These are phyloP conservation scores for Drosophila anomalata DNA, from an alignment of 2,888 invertebrate genomes.

Conservation along the genomic window DNA sequence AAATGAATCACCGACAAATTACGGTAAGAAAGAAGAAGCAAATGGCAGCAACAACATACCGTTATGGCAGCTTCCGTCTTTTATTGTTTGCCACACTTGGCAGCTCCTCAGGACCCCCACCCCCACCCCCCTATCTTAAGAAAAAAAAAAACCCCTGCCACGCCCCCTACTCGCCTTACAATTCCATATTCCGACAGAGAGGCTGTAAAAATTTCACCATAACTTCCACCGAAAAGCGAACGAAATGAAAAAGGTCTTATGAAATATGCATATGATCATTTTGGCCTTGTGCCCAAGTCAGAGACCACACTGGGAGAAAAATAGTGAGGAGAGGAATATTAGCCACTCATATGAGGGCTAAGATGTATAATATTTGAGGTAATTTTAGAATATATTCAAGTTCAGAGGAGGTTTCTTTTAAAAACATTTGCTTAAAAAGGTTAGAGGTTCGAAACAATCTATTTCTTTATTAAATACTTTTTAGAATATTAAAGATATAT, in stretches of 20 bases:
- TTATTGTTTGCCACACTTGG: constrained; percentile 25
- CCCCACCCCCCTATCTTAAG: not conserved
- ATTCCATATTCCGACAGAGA: constrained; percentile 33
- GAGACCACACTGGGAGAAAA: not conserved
- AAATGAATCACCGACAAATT: constrained; percentile 77
- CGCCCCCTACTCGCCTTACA: constrained; percentile 4
- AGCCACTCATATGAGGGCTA: no score
- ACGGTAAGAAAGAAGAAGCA: constrained; percentile 66
- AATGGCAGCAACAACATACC: constrained; percentile 66
- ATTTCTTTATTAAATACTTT: no score
- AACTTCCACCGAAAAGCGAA: constrained; percentile 48
- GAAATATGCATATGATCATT: constrained; percentile 78
- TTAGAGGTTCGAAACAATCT: no score
- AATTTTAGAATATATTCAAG: no score
- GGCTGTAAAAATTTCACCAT: constrained; percentile 69
- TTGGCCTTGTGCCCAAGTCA: constrained; percentile 42
- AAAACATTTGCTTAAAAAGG: no score
- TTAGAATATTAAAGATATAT: no score
- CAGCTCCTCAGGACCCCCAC: constrained; percentile 4
- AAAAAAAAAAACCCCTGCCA: not conserved
- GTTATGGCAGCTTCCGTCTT: constrained; percentile 56
- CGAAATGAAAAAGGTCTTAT: constrained; percentile 57
- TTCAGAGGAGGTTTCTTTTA: no score
- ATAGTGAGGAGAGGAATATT: not conserved
- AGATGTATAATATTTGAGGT: no score